Conservation (phyloP, 2,888 invertebrate species). For the Odontocolon sp. region DNA sequence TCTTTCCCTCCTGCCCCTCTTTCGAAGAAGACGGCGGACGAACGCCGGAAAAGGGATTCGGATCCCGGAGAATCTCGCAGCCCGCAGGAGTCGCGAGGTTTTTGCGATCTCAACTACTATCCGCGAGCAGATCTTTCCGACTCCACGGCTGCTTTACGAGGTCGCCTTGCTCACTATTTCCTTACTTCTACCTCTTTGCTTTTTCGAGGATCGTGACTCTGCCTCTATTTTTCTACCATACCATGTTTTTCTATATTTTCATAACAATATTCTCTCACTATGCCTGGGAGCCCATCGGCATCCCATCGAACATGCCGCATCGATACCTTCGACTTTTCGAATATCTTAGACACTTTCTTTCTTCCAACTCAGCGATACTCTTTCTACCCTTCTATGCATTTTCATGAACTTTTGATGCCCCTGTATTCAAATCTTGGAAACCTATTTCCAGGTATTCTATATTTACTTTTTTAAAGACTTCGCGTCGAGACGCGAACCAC, state of each 20-base stretch:
- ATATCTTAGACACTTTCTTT: constrained; percentile 3
- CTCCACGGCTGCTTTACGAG: constrained; percentile 39
- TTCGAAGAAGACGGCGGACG: constrained; percentile 23
- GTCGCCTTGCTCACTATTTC: constrained; percentile 36
- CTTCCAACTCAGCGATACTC: constrained; percentile 1
- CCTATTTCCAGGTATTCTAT: too few relatives aligned
- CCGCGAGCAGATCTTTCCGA: constrained; percentile 28
- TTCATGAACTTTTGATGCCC: too few relatives aligned
- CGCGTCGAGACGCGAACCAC: too few relatives aligned
- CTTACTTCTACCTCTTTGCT: background rate
- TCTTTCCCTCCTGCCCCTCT: constrained; percentile 1
- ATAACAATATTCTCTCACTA: background rate
- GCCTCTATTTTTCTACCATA: background rate
- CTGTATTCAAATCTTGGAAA: too few relatives aligned
- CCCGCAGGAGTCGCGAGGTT: constrained; percentile 31
- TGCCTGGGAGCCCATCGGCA: constrained; percentile 26
- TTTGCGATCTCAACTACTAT: constrained; percentile 32
- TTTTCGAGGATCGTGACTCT: background rate
- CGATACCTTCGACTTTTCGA: constrained; percentile 44
- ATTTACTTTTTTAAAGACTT: too few relatives aligned
- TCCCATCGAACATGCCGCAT: constrained; percentile 38
- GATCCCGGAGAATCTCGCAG: constrained; percentile 24
- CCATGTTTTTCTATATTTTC: background rate
- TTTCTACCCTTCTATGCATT: too few relatives aligned
- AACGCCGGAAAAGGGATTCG: constrained; percentile 45